These are phyloP conservation scores for Cyclophora albipunctata DNA, from an alignment of 2,888 invertebrate species.

Conservation along the genomic window DNA sequence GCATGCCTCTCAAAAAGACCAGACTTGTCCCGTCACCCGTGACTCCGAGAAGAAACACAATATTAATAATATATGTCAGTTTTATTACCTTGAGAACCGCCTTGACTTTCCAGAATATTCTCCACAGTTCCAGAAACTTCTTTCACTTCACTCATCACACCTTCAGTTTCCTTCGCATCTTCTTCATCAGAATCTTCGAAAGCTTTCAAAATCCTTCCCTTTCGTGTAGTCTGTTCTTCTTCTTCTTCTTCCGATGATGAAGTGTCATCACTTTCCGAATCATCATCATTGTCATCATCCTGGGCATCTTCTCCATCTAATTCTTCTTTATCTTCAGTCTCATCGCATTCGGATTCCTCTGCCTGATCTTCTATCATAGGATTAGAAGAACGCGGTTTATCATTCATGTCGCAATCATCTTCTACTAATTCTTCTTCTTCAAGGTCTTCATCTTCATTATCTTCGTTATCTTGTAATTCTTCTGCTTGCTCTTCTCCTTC, in stretches of 20 bases:
- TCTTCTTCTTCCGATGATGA: constrained; percentile 49
- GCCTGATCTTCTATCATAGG: constrained; percentile 68
- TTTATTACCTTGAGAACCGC: constrained; percentile 44
- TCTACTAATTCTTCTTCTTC: constrained; percentile 52
- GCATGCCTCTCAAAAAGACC: too few relatives aligned
- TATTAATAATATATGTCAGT: too few relatives aligned
- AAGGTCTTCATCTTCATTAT: constrained; percentile 46
- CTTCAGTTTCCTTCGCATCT: constrained; percentile 9
- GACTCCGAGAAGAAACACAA: too few relatives aligned
- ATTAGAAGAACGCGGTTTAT: constrained; percentile 55
- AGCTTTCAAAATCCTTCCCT: constrained; percentile 63
- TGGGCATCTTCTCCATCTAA: constrained; percentile 32
- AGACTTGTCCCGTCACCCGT: too few relatives aligned
- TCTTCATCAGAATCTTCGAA: constrained; percentile 70
- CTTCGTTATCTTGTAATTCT: constrained; percentile 65
- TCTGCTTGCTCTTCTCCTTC: constrained; percentile 59
- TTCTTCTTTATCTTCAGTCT: constrained; percentile 30
- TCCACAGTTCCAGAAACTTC: constrained; percentile 2
- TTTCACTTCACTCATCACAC: constrained; percentile 1
- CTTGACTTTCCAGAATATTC: constrained; percentile 15
- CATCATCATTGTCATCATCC: constrained; percentile 31
- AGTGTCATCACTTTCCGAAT: constrained; percentile 32
- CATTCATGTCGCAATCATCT: constrained; percentile 45
- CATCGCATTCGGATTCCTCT: constrained; percentile 62
- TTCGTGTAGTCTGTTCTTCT: constrained; percentile 33